phyloP scores from a whole-genome alignment of 2,888 invertebrate species.

The Alentia gelatinosa region DNA sequence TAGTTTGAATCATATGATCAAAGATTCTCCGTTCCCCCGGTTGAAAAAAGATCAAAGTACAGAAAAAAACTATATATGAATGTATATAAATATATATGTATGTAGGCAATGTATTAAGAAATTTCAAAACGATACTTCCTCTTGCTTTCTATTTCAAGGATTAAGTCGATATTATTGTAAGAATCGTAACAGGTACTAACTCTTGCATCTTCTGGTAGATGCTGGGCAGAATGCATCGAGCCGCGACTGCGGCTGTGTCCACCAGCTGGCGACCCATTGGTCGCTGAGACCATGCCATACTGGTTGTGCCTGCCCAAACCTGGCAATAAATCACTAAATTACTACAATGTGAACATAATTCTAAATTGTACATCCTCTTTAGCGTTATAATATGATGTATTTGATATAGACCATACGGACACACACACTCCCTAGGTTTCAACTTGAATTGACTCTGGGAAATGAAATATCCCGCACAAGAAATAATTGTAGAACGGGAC shows the following conservation, averaged over 20 bases:
- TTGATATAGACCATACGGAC: not conserved
- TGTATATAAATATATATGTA: too few relatives aligned
- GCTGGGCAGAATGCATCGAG: not conserved
- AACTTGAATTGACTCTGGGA: too few relatives aligned
- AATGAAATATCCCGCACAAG: too few relatives aligned
- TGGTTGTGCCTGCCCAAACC: not conserved
- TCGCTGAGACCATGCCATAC: constrained; percentile 13
- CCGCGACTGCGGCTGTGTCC: not conserved
- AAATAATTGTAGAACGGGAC: not conserved
- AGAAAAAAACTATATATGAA: too few relatives aligned
- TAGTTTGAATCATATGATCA: not conserved
- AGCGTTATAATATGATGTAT: not conserved
- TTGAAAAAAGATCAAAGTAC: too few relatives aligned
- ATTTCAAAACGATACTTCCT: too few relatives aligned
- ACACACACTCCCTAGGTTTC: not conserved
- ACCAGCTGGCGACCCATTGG: not conserved
- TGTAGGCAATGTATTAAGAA: too few relatives aligned
- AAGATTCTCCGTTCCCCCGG: too few relatives aligned
- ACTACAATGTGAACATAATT: not conserved
- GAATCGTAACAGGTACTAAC: too few relatives aligned
- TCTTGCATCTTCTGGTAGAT: not conserved
- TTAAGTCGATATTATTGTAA: too few relatives aligned
- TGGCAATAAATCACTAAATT: not conserved
- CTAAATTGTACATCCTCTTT: not conserved
- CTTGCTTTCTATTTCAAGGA: too few relatives aligned